A percentile compares a stretch with the other conserved stretches of the same genome.
These are phyloP conservation scores for Hemicentrotus pulcherrimus DNA, from an alignment of 35 echinoderm and acorn worm species.

Conservation along the genomic window DNA sequence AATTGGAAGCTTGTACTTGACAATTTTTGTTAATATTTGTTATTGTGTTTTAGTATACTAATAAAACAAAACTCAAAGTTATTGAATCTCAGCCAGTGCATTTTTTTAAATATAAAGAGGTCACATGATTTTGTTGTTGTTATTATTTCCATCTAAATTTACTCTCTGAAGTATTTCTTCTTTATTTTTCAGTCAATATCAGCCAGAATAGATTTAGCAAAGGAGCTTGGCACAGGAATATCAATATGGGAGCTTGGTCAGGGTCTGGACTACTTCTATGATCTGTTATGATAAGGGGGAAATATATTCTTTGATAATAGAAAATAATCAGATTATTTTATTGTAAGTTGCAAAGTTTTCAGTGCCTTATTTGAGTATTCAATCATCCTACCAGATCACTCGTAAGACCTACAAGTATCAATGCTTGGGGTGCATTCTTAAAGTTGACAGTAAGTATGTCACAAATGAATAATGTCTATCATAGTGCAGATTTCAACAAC, in stretches of 20 bases:
- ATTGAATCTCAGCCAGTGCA: too few species aligned
- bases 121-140: background rate
- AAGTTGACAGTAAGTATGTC: too few species aligned
- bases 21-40: too few species aligned
- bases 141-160: background rate
- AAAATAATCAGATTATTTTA: background rate
- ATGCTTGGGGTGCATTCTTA: too few species aligned
- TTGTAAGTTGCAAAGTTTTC: background rate
- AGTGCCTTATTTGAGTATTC: conserved; percentile 3
- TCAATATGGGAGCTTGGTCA: conserved; percentile 96
- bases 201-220: conserved; percentile 71
- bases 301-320: background rate
- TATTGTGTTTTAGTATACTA: too few species aligned
- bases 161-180: background rate
- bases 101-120: too few species aligned
- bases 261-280: conserved; percentile 96
- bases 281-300: conserved; percentile 54
- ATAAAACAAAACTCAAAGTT: too few species aligned
- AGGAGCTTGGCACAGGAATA: conserved; percentile 85
- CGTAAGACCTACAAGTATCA: too few species aligned
- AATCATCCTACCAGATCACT: background rate
- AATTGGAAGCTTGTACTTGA: too few species aligned
- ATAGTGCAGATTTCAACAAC: too few species aligned
- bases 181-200: conserved; percentile 72
- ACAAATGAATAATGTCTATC: too few species aligned